Conservation (phyloP, 2,113 vertebrate species). For the Sporophila hypoxantha region DNA sequence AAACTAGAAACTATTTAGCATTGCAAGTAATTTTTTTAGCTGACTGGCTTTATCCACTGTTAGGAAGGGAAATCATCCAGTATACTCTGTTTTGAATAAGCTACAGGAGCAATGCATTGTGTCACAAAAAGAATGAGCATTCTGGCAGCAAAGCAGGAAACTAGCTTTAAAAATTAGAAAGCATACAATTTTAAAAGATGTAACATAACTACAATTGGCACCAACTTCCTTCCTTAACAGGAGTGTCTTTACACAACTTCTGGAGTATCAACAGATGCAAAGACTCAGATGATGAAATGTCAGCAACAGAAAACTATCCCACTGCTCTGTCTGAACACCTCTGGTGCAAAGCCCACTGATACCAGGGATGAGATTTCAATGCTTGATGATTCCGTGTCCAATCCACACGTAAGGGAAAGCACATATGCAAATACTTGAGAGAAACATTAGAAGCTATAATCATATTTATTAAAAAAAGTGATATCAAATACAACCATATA, state of each 20-base stretch:
- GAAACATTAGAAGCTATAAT: conserved; percentile 54
- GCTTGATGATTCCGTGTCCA: not conserved
- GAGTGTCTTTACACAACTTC: not conserved
- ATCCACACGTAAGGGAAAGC: not conserved
- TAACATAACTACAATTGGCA: not conserved
- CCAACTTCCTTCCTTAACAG: not conserved
- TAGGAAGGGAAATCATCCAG: not conserved
- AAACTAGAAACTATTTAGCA: not conserved
- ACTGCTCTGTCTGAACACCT: not conserved
- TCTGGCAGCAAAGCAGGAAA: not conserved
- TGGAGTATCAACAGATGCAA: not conserved
- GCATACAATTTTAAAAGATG: not conserved
- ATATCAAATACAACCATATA: conserved; percentile 63
- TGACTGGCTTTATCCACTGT: not conserved
- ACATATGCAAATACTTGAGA: not conserved
- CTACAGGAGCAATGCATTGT: not conserved
- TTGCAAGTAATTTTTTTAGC: not conserved
- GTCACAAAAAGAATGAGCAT: not conserved
- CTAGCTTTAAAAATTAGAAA: not conserved
- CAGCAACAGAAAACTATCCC: not conserved
- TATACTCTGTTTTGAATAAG: not conserved
- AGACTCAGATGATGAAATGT: not conserved
- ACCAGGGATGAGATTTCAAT: not conserved
- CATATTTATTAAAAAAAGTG: conserved; percentile 68
- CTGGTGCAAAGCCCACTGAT: not conserved